These are phyloP conservation scores for Henicopernis longicauda DNA, from an alignment of 2,113 vertebrate genomes.

Conservation along the genomic window DNA sequence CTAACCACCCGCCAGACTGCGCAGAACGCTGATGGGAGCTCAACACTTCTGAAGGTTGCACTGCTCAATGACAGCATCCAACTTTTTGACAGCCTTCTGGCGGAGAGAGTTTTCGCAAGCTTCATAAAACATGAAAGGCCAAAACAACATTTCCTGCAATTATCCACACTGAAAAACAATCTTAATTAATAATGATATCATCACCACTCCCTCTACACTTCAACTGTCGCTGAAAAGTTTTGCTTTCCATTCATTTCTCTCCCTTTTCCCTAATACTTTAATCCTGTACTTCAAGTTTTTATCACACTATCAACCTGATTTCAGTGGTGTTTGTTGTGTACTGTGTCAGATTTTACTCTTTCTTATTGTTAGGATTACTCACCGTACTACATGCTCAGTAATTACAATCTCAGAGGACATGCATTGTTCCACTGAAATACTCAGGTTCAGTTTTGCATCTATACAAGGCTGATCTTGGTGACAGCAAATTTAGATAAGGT, in stretches of 20 bases:
- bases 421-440: not conserved
- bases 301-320: not conserved
- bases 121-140: not conserved
- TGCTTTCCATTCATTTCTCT: not conserved
- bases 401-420: not conserved
- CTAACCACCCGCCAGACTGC: not conserved
- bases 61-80: not conserved
- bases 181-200: not conserved
- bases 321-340: not conserved
- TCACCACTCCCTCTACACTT: not conserved
- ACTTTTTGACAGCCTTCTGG: constrained; percentile 23
- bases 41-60: not conserved
- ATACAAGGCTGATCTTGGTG: not conserved
- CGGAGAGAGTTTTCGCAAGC: not conserved
- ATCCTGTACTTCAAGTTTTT: not conserved
- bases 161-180: not conserved
- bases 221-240: not conserved
- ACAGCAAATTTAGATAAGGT: not conserved
- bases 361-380: not conserved
- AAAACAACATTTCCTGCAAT: not conserved
- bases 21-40: not conserved
- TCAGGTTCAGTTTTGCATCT: not conserved
- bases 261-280: not conserved
- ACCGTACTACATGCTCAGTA: not conserved
- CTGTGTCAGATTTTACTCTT: not conserved